Conservation (phyloP, 2,797 vertebrate species). For the Microctenopoma lineatum region DNA sequence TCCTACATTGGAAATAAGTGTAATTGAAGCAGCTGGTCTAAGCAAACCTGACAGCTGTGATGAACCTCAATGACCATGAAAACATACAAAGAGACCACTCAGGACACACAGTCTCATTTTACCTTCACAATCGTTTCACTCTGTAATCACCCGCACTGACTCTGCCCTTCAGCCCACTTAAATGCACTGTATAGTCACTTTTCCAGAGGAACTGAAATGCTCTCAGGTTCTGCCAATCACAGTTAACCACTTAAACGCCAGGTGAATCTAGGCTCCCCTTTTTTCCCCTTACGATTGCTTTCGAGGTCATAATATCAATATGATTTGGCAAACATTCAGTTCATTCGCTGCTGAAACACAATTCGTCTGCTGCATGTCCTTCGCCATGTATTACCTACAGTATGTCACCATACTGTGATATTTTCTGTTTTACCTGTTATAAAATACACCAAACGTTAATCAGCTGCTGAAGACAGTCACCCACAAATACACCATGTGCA, state of each 20-base stretch:
- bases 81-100: slow-evolving; percentile 74
- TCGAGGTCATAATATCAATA: slow-evolving; percentile 7
- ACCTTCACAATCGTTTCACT: slow-evolving; percentile 72
- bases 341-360: not conserved
- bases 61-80: slow-evolving; percentile 77
- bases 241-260: slow-evolving; percentile 52
- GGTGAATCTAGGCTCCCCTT: not conserved
- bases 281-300: slow-evolving; percentile 1
- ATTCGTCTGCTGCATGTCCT: not conserved
- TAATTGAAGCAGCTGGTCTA: slow-evolving; percentile 67
- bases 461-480: not conserved
- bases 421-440: not conserved
- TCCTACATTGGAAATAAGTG: slow-evolving; percentile 64
- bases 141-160: slow-evolving; percentile 70
- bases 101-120: slow-evolving; percentile 73
- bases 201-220: slow-evolving; percentile 61
- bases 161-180: slow-evolving; percentile 75
- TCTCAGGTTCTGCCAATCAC: slow-evolving; percentile 65
- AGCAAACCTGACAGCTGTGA: slow-evolving; percentile 77
- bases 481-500: not conserved
- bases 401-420: not conserved
- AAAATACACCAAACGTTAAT: slow-evolving; percentile 1
- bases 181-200: slow-evolving; percentile 58
- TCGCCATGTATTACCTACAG: not conserved
- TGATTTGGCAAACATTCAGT: slow-evolving; percentile 13